These are phyloP conservation scores for Tachysurus fulvidraco DNA, from an alignment of 2,113 vertebrate species.

Conservation along the genomic window DNA sequence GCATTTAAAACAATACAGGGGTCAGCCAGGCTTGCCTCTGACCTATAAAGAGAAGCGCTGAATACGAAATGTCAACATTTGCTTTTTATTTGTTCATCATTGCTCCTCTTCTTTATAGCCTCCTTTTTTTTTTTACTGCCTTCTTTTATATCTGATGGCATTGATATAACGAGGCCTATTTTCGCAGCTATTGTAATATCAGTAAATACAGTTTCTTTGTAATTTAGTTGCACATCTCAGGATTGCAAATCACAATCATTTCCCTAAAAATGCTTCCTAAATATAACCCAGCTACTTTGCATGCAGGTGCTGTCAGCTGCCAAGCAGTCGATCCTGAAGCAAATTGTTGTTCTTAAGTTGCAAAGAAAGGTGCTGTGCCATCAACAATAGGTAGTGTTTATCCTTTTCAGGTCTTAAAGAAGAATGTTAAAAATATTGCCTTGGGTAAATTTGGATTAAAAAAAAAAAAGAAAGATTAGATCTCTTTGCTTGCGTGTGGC, in stretches of 20 bases:
- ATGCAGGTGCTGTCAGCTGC: constrained; percentile 65
- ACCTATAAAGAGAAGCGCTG: constrained; percentile 77
- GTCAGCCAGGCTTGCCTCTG: constrained; percentile 76
- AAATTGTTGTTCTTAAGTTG: constrained; percentile 76
- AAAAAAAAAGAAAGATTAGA: constrained; percentile 68
- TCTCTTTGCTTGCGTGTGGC: constrained; percentile 76
- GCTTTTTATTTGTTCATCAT: constrained; percentile 77
- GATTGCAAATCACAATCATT: constrained; percentile 70
- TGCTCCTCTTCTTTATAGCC: constrained; percentile 57
- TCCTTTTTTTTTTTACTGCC: constrained; percentile 62
- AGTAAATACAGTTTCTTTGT: constrained; percentile 76
- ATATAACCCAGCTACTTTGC: constrained; percentile 71
- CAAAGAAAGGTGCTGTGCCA: constrained; percentile 73
- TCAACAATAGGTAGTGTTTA: constrained; percentile 77
- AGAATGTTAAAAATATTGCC: constrained; percentile 74
- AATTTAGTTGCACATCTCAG: constrained; percentile 66
- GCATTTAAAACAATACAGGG: constrained; percentile 79
- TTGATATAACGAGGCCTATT: constrained; percentile 64
- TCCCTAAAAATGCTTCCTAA: constrained; percentile 66
- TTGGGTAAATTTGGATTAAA: constrained; percentile 71
- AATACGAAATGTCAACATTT: constrained; percentile 78
- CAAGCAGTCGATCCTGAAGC: constrained; percentile 66
- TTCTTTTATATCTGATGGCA: constrained; percentile 69
- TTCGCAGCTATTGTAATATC: constrained; percentile 67
- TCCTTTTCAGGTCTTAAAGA: constrained; percentile 74